Evolutionary conservation across 2,113 vertebrate genomes (phyloP), one percentile per base, ranked within the genome.

Genomic region (Pleuronectes platessa): DNA sequence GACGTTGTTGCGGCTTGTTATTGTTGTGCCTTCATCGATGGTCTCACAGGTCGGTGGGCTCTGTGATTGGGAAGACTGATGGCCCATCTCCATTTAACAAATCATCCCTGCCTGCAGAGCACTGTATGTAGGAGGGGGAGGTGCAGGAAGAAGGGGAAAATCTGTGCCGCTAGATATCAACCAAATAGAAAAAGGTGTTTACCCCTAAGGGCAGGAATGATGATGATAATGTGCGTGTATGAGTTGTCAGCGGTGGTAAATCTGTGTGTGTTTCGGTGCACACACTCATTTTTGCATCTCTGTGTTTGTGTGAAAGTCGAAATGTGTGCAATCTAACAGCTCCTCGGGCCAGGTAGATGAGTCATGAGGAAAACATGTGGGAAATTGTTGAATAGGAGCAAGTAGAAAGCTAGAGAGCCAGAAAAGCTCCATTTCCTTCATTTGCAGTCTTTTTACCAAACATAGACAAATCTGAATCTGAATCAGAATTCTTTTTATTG

Each of bases 101-200:
- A 87, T 86, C 76, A 81, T 73, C 21, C 31, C 68, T 67, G 42
- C 56, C 74, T 26, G 49, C 56, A 66, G 65, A 71, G 71, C 27
- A 49, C 24, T 45, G 64, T 72, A 68, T 76, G 60, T 40, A 68
- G 51, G 51, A n/a, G 51, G 40, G 40, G 51, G 70, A 61, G 67
- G 40, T 42, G 67, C 56, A 71, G 67, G 61, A 65, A 77, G 65
- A 69, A 20, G 65, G 65, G 87, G 68, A 85, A 91, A 87, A 88
- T 87, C 89, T 81, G 64, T 78, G 85, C 84, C 65, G 8, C 60
- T 80, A 88, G 85, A 91, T 87, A 87, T 91, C 75, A 88, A 79
- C 85, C 64, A 67, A 84, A 84, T 72, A 84, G 76, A 74, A 80
- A 62, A 83, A 78, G 82, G 74, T 89, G 85, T 91, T 83, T 89